Base-by-base conservation (phyloP, 2,797 vertebrate species). In the Parambassis ranga region DNA sequence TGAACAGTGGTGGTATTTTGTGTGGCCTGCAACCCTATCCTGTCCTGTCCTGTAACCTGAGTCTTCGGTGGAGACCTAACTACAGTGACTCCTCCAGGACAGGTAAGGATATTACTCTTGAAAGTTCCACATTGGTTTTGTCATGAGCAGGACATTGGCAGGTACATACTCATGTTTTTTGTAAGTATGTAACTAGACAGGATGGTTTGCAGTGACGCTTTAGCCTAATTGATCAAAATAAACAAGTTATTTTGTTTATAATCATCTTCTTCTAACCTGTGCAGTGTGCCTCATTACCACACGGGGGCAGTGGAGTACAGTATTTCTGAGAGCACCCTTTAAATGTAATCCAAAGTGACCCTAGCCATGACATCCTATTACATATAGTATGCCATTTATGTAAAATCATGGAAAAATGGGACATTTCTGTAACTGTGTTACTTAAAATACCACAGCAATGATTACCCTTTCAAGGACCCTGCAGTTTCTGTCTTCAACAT, bases 341-440 rank as follows among this genome's bases (percentile, higher is more conserved):
- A 55, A 26, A 35, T 47, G 23, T 84, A 83, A 85, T 88, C 82
- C 87, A 88, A 87, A 85, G 83, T 89, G 83, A 87, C 83, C 87
- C 74, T 3, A 58, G 53, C 84, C 82, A 82, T 90, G 84, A 87
- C 86, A 89, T 90, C 84, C 83, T 72, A 66, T 91, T 87, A 88
- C 49, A 75, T 58, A 85, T 74, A 58, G 83, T 84, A 76, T 80
- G 71, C 74, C 81, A 70, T 86, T 83, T 75, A 85, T 86, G 71
- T 53, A 71, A 80, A 86, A 84, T 82, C 38, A 38, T 65, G 38
- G 62, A 75, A 66, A 83, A 87, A 87, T 83, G 42, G 81, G 75
- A 65, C 71, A 76, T 86, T 84, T 84, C 73, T 82, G 43, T 84
- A 82, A 88, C 75, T 68, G 31, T 78, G 79, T 87, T 84, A 84